phyloP scores from a whole-genome alignment of 2,797 vertebrate species.

The Aeoliscus strigatus region DNA sequence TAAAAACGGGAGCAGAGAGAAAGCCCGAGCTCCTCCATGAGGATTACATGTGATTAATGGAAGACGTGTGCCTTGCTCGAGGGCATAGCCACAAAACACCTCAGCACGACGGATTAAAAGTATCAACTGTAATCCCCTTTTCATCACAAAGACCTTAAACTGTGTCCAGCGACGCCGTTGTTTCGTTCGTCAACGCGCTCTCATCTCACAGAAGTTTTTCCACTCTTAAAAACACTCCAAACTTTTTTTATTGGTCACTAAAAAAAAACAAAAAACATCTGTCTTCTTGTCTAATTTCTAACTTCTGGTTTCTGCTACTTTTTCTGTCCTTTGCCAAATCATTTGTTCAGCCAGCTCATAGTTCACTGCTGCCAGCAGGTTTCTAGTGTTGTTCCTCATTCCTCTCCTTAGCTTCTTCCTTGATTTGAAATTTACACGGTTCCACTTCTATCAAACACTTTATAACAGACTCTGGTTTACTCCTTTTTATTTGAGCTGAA shows the following conservation, averaged over 20 bases:
- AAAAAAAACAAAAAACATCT: too few species aligned
- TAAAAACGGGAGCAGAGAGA: background rate
- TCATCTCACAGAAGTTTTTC: background rate
- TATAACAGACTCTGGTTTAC: too few species aligned
- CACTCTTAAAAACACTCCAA: conserved; percentile 4
- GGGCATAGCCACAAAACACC: conserved; percentile 36
- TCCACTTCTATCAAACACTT: too few species aligned
- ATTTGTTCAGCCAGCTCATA: too few species aligned
- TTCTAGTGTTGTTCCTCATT: too few species aligned
- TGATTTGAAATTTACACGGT: too few species aligned
- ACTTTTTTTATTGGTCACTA: background rate
- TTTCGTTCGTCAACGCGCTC: conserved; percentile 6
- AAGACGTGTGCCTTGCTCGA: conserved; percentile 45
- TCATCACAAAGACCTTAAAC: conserved; percentile 24
- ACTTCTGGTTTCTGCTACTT: too few species aligned
- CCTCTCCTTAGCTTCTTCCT: too few species aligned
- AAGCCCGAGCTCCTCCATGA: conserved; percentile 3
- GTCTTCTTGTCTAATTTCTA: too few species aligned
- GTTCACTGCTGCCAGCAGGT: too few species aligned
- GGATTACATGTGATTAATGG: conserved; percentile 40
- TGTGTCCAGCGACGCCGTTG: conserved; percentile 17
- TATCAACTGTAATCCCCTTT: conserved; percentile 48
- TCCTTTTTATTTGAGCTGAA: conserved; percentile 16
- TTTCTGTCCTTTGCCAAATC: too few species aligned
- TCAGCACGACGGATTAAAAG: conserved; percentile 43